Evolutionary conservation across 53 echinoderm and acorn worm species (phyloP), one percentile per base, ranked within the genome.

Genomic region (Paracentrotus lividus): DNA sequence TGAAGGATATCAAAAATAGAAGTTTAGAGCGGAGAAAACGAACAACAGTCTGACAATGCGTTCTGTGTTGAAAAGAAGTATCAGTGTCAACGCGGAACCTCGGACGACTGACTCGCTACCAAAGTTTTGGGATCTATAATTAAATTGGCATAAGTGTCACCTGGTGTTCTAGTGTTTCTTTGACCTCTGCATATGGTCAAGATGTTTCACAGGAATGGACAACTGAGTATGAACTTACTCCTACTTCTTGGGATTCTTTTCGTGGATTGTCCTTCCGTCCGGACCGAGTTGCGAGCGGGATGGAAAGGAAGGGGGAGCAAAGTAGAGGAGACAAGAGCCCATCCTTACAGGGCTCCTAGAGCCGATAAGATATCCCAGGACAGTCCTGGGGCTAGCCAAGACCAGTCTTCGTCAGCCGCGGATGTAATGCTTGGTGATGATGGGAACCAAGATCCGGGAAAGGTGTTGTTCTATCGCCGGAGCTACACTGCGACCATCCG

Each of bases 181-280:
- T 27, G 49, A 85, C 51, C 85, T 51, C 16, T 32, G 26, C 12
- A 45, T 49, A 85, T 85, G 85, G 85, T 32, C 85, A 49, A 29
- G 47, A 85, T 85, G 85, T 20, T n/a, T 51, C 51, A 47, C 85
- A n/a, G 27, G 9, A 85, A 85, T 85, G 85, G 85, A 85, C 85
- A 49, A 26, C 27, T 85, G 85, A 47, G 85, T 49, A 51, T 85
- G 26, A 85, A 47, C 51, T 40, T 47, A 18, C 85, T 85, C 27
- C 27, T 85, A 13, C 49, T 85, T 10, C 51, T 85, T 2, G 49
- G 85, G 51, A 85, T 85, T 10, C 43, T 85, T 15, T 85, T 85
- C 49, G 85, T 85, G 20, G 85, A 85, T 18, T 49, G 85, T 51
- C 85, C 85, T 10, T 12, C 85, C 15, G 51, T 51, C 4, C 85